phyloP scores from a whole-genome alignment of 2,113 vertebrate genomes.

The Raja brachyura region DNA sequence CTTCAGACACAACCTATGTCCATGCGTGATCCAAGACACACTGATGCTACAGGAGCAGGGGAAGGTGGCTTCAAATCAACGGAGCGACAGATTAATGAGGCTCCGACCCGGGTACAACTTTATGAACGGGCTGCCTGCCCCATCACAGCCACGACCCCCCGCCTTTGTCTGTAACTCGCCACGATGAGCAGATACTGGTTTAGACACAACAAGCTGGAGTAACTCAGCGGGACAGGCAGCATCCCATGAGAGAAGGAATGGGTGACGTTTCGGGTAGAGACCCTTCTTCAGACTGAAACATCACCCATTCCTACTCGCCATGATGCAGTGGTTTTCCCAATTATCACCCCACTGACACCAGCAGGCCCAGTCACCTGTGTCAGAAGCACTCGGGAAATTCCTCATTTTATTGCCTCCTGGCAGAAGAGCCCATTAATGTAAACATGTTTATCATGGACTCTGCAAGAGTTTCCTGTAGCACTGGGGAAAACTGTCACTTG shows the following conservation, averaged over 20 bases:
- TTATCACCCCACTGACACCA: no score
- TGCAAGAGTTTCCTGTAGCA: neutral
- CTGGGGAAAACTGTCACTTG: neutral
- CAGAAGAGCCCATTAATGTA: neutral
- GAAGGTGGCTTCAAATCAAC: neutral
- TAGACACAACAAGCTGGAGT: no score
- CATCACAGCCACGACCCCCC: neutral
- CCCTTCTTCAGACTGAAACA: no score
- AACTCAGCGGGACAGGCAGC: no score
- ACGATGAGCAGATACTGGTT: neutral
- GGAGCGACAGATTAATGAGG: neutral
- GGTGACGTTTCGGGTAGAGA: no score
- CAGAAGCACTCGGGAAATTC: neutral
- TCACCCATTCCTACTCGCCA: no score
- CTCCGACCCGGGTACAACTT: neutral
- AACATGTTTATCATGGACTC: slow-evolving; percentile 24
- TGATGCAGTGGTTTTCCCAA: neutral
- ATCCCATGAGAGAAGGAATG: no score
- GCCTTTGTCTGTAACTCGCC: neutral
- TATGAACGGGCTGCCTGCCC: neutral
- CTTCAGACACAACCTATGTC: no score
- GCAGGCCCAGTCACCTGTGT: neutral
- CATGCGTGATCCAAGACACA: slow-evolving; percentile 3
- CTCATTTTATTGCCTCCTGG: neutral
- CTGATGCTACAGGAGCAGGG: neutral